phyloP scores from a whole-genome alignment of 2,888 invertebrate species.

The Bombylius discolor region DNA sequence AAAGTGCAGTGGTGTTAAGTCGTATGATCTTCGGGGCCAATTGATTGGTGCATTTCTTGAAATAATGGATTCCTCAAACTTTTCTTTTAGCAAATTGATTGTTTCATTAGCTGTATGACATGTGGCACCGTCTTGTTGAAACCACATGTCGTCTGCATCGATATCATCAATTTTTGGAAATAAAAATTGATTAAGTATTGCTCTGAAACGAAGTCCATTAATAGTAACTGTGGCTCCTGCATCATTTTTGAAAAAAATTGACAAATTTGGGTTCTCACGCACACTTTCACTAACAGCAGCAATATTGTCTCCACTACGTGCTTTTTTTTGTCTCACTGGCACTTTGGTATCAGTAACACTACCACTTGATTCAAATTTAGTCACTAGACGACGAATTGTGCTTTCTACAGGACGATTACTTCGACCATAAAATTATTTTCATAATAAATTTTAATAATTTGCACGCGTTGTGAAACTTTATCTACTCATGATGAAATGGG shows the following conservation, averaged over 20 bases:
- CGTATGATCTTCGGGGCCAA: neutral
- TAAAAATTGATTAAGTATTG: neutral
- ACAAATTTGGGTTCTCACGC: neutral
- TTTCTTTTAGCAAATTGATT: neutral
- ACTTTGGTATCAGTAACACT: neutral
- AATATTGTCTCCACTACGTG: constrained; percentile 6
- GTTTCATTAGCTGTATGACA: neutral
- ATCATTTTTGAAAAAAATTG: constrained; percentile 1
- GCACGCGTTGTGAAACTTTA: too few species aligned
- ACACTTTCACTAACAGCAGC: constrained; percentile 6
- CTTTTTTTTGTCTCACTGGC: constrained; percentile 1
- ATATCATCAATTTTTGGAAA: neutral
- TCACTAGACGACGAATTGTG: neutral
- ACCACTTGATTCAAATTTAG: constrained; percentile 9
- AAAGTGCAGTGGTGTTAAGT: neutral
- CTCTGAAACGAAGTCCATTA: neutral
- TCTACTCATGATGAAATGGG: too few species aligned
- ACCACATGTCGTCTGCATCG: neutral
- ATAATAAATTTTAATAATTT: too few species aligned
- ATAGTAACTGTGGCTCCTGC: neutral
- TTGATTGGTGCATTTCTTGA: too few species aligned
- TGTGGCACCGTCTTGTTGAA: neutral
- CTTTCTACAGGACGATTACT: too few species aligned
- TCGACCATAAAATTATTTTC: too few species aligned
- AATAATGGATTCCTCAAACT: neutral